A percentile compares a stretch with the other conserved stretches of the same genome.
phyloP scores from a whole-genome alignment of 2,888 invertebrate species.

The Autographa pulchrina region DNA sequence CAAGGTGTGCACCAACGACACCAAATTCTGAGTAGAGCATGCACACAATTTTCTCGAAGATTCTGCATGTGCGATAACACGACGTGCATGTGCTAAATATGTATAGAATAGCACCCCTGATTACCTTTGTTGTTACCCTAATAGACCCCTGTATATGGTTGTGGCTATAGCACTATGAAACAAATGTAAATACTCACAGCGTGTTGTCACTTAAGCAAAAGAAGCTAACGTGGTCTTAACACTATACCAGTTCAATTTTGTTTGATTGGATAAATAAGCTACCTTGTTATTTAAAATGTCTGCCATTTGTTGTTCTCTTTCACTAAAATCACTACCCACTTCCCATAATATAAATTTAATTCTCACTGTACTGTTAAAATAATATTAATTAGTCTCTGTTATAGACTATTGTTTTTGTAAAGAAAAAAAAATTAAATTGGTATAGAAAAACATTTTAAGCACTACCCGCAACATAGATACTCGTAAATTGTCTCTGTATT shows the following conservation, averaged over 20 bases:
- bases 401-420: background rate
- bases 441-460: background rate
- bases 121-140: constrained; percentile 6
- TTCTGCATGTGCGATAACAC: constrained; percentile 55
- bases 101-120: constrained; percentile 43
- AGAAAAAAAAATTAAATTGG: background rate
- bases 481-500: too few relatives aligned
- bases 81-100: constrained; percentile 41
- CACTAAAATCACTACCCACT: too few relatives aligned
- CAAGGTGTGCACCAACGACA: constrained; percentile 87
- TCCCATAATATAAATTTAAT: too few relatives aligned
- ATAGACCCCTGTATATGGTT: constrained; percentile 5
- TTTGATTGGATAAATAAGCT: too few relatives aligned
- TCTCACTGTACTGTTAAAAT: too few relatives aligned
- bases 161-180: constrained; percentile 9
- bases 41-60: constrained; percentile 52
- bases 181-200: background rate
- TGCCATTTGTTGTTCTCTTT: too few relatives aligned
- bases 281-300: too few relatives aligned
- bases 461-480: background rate
- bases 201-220: background rate
- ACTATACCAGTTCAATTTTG: constrained; percentile 1
- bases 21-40: constrained; percentile 82
- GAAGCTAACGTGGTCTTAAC: background rate
- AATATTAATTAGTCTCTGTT: too few relatives aligned